These are phyloP conservation scores for Leptocoma aspasia DNA, from an alignment of 2,113 vertebrate species.

Conservation along the genomic window DNA sequence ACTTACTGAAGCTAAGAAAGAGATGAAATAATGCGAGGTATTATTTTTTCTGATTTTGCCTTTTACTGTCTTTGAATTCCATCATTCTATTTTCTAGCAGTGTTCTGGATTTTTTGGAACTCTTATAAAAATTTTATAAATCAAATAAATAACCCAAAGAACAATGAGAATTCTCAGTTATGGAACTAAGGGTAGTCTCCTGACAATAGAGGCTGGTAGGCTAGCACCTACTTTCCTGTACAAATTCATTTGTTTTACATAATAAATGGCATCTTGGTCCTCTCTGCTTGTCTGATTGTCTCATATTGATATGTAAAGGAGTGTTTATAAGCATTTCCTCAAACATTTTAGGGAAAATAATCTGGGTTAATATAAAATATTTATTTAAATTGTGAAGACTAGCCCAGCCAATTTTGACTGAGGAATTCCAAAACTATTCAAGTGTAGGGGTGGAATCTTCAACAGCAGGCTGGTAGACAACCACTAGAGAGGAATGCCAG, in stretches of 20 bases:
- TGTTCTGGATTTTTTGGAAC: background rate
- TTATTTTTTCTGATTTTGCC: background rate
- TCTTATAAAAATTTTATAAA: background rate
- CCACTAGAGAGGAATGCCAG: background rate
- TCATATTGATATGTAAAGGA: background rate
- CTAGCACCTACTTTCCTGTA: background rate
- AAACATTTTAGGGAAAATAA: background rate
- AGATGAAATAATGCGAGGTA: background rate
- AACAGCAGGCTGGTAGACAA: background rate
- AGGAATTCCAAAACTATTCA: background rate
- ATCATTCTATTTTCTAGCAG: background rate
- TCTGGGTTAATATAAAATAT: background rate
- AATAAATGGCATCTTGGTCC: background rate
- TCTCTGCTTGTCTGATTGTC: background rate
- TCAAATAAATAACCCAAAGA: background rate
- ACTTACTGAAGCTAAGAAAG: background rate
- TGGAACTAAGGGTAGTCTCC: background rate
- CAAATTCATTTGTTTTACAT: background rate
- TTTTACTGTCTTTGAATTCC: background rate
- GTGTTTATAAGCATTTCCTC: background rate
- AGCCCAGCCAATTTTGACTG: accelerated
- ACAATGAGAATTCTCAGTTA: background rate
- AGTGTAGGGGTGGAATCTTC: background rate
- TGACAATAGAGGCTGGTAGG: background rate
- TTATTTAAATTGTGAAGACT: background rate